Evolutionary conservation across 2,797 vertebrate species (phyloP).

Genomic region (Borostomias antarcticus): DNA sequence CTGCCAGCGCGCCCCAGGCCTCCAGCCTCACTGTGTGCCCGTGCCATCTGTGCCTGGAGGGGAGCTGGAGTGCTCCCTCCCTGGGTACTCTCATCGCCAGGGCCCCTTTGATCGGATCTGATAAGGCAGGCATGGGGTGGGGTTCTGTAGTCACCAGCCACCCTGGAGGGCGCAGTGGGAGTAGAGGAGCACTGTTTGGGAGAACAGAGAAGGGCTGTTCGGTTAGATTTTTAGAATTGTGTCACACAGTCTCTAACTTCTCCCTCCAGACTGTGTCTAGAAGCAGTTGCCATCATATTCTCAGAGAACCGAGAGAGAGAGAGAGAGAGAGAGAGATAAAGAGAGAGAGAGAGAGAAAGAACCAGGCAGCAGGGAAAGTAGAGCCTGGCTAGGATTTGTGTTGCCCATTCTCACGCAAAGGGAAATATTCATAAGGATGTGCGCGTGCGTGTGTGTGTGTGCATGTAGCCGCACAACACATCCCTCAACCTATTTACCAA

Average conservation of each 20-base stretch:
- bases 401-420: constrained; percentile 68
- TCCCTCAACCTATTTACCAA: constrained; percentile 47
- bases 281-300: constrained; percentile 33
- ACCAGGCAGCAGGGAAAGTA: too few species aligned
- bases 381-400: constrained; percentile 60
- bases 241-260: neutral
- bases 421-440: constrained; percentile 74
- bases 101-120: constrained; percentile 63
- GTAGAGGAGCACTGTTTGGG: neutral
- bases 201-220: neutral
- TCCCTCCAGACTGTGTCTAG: constrained; percentile 16
- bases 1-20: constrained; percentile 18
- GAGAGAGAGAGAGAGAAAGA: constrained; percentile 37
- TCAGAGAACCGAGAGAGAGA: constrained; percentile 46
- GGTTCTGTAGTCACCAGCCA: constrained; percentile 23
- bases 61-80: constrained; percentile 45
- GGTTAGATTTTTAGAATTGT: neutral
- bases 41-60: constrained; percentile 63
- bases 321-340: constrained; percentile 43
- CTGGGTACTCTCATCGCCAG: constrained; percentile 44
- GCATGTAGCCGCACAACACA: neutral
- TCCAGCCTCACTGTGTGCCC: constrained; percentile 45
- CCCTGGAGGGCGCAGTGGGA: constrained; percentile 6
- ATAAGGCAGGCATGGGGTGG: constrained; percentile 43
- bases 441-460: neutral